Conservation (phyloP, 2,113 vertebrate species). For the Phainopepla nitens region DNA sequence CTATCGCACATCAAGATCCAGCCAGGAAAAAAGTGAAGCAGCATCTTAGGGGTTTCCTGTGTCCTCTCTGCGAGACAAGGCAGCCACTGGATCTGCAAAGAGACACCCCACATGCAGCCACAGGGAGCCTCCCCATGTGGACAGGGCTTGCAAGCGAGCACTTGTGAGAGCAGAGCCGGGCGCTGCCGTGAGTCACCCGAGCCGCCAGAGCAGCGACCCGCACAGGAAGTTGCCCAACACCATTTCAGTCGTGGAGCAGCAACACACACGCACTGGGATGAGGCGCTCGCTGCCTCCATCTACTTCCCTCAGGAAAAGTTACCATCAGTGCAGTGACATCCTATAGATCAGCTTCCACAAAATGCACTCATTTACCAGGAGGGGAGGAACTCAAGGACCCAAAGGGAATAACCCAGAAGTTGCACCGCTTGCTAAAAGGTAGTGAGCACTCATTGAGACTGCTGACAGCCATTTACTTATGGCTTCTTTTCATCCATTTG, state of each 20-base stretch:
- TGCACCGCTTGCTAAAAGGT: neutral
- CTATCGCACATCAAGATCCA: accelerated
- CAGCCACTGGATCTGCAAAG: neutral
- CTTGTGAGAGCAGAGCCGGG: neutral
- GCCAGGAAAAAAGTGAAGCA: neutral
- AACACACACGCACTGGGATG: neutral
- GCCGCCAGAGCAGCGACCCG: neutral
- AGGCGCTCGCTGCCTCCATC: neutral
- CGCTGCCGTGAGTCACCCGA: neutral
- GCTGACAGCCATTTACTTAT: neutral
- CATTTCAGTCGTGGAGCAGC: neutral
- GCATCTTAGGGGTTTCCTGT: neutral
- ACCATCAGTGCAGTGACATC: neutral
- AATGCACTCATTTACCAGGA: accelerated
- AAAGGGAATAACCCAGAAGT: neutral
- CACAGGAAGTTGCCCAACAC: conserved; percentile 53
- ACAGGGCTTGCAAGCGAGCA: neutral
- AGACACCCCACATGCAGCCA: too few relatives aligned
- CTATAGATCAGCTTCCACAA: accelerated
- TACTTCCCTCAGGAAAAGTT: neutral
- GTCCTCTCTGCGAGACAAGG: neutral
- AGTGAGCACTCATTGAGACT: accelerated
- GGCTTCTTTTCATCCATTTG: neutral
- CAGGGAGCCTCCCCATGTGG: neutral
- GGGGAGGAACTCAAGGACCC: neutral